These are phyloP conservation scores for Clupea harengus DNA, from an alignment of 2,113 vertebrate genomes.

Conservation along the genomic window DNA sequence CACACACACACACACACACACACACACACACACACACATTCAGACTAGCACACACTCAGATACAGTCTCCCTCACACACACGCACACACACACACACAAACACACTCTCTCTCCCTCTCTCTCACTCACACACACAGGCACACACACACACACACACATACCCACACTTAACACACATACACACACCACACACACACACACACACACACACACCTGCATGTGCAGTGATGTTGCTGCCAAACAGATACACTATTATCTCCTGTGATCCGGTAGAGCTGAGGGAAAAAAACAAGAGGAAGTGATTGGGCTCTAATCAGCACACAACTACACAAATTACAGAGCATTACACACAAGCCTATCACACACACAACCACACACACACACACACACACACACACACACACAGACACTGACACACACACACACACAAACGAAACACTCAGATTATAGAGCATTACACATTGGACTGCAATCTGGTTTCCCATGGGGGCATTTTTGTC, in stretches of 20 bases:
- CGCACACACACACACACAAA: no score
- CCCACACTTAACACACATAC: not conserved
- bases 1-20: no score
- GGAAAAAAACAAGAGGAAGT: slow-evolving; percentile 23
- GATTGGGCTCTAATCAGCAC: slow-evolving; percentile 39
- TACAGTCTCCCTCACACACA: no score
- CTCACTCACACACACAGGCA: no score
- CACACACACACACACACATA: not conserved
- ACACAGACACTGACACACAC: slow-evolving; percentile 11
- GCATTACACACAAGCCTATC: slow-evolving; percentile 35
- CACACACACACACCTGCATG: not conserved
- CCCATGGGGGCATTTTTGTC: not conserved
- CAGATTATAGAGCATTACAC: not conserved
- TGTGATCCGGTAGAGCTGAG: slow-evolving; percentile 27
- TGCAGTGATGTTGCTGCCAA: slow-evolving; percentile 25
- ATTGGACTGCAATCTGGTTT: not conserved
- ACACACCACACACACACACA: not conserved
- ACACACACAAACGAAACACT: not conserved
- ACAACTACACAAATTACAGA: slow-evolving; percentile 39
- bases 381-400: not conserved
- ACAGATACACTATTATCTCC: slow-evolving; percentile 33
- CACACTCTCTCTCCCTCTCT: not conserved
- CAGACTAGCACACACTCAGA: no score
- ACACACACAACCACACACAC: not conserved
- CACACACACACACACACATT: no score